A percentile compares a stretch with the other conserved stretches of the same genome.
phyloP scores from a whole-genome alignment of 2,888 invertebrate species.

The Bhutanitis thaidina region DNA sequence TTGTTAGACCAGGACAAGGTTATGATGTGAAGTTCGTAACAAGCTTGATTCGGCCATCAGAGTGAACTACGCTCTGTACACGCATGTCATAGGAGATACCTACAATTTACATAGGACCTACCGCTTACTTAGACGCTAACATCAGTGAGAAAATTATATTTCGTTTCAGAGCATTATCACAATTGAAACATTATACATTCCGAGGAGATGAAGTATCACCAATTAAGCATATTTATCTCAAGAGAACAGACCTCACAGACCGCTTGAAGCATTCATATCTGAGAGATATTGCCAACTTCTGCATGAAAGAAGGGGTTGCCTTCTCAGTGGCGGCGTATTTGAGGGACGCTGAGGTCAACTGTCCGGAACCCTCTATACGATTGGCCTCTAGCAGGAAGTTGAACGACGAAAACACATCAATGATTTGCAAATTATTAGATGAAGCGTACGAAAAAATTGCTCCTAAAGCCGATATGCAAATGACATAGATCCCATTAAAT shows the following conservation, averaged over 20 bases:
- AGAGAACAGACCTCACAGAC: conserved; percentile 62
- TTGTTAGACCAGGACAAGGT: no score
- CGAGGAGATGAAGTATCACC: conserved; percentile 84
- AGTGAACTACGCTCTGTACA: no score
- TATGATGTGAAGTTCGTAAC: no score
- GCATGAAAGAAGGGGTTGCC: conserved; percentile 84
- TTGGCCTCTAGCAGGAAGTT: conserved; percentile 84
- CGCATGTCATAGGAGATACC: no score
- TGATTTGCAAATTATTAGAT: conserved; percentile 53
- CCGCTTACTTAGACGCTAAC: no score
- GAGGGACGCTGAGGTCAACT: conserved; percentile 81
- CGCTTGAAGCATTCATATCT: conserved; percentile 77
- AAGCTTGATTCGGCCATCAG: no score
- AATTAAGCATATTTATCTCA: conserved; percentile 86
- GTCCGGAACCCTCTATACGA: conserved; percentile 86
- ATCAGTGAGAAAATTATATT: no score
- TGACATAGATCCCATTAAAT: no score
- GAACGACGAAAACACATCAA: conserved; percentile 80
- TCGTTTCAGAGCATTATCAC: conserved; percentile 53
- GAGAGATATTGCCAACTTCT: conserved; percentile 82
- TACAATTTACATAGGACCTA: no score
- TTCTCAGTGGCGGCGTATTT: conserved; percentile 85
- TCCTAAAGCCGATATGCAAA: conserved; percentile 48
- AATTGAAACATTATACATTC: conserved; percentile 69
- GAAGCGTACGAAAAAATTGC: conserved; percentile 64